phyloP scores from a whole-genome alignment of 2,113 vertebrate genomes.

The Toxostoma redivivum region DNA sequence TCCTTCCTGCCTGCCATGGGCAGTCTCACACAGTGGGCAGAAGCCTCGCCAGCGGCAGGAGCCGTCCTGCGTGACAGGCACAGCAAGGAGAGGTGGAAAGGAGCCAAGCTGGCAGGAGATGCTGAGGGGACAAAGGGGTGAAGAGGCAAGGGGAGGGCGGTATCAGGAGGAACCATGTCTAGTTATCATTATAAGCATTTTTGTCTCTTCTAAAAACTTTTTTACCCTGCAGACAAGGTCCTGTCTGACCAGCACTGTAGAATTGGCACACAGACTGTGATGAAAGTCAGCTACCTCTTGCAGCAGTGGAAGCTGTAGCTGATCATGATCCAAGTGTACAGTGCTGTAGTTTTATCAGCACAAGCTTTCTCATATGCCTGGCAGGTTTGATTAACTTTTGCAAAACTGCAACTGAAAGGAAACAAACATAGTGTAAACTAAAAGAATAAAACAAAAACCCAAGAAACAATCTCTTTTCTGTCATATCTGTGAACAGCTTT shows the following conservation, averaged over 20 bases:
- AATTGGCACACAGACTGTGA: not conserved
- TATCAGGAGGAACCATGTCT: not conserved
- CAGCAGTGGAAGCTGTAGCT: not conserved
- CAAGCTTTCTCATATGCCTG: not conserved
- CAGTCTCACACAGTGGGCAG: not conserved
- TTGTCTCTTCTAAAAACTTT: not conserved
- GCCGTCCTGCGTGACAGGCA: accelerated
- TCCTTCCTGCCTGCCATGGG: not conserved
- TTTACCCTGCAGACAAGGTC: not conserved
- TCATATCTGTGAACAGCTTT: slow-evolving; percentile 33
- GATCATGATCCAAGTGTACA: not conserved
- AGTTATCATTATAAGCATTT: not conserved
- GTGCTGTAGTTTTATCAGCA: not conserved
- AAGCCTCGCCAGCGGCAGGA: accelerated
- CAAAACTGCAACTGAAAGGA: not conserved
- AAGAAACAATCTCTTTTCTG: slow-evolving; percentile 6
- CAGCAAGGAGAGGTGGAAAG: not conserved
- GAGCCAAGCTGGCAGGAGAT: not conserved
- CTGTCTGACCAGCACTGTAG: not conserved
- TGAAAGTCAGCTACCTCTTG: not conserved
- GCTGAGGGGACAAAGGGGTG: not conserved
- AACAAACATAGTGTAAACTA: slow-evolving; percentile 2
- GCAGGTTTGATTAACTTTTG: slow-evolving; percentile 22
- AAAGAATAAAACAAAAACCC: not conserved
- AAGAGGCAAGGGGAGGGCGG: not conserved